phyloP scores from a whole-genome alignment of 2,888 invertebrate species.

The Eupeodes latifasciatus region DNA sequence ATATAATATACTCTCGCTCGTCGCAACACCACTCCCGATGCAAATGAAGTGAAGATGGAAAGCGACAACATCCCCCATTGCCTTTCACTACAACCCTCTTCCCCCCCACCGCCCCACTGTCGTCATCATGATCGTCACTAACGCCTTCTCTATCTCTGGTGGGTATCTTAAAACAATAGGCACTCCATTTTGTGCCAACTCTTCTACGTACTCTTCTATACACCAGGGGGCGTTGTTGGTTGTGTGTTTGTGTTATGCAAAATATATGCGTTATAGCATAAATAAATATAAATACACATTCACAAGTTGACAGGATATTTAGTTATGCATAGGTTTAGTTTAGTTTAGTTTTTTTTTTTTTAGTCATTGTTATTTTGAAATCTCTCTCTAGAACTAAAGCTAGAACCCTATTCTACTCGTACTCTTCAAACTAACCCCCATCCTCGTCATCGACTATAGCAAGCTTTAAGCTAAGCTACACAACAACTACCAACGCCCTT shows the following conservation, averaged over 20 bases:
- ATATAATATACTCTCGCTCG: neutral
- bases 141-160: neutral
- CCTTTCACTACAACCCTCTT: neutral
- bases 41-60: slow-evolving; percentile 58
- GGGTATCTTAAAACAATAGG: slow-evolving; percentile 63
- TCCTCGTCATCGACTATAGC: neutral
- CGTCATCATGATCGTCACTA: too few species aligned
- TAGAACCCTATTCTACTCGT: slow-evolving; percentile 18
- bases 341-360: neutral
- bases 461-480: too few species aligned
- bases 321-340: slow-evolving; percentile 20
- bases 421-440: slow-evolving; percentile 29
- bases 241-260: slow-evolving; percentile 19
- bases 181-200: slow-evolving; percentile 49
- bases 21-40: slow-evolving; percentile 35
- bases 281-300: slow-evolving; percentile 48
- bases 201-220: neutral
- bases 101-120: too few species aligned
- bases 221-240: neutral
- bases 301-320: slow-evolving; percentile 31
- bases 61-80: neutral
- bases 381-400: neutral
- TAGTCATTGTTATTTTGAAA: neutral
- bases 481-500: neutral
- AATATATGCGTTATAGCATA: slow-evolving; percentile 34